Evolutionary conservation across 2,888 invertebrate species (phyloP).

Genomic region (Harpagoxenus sublaevis): DNA sequence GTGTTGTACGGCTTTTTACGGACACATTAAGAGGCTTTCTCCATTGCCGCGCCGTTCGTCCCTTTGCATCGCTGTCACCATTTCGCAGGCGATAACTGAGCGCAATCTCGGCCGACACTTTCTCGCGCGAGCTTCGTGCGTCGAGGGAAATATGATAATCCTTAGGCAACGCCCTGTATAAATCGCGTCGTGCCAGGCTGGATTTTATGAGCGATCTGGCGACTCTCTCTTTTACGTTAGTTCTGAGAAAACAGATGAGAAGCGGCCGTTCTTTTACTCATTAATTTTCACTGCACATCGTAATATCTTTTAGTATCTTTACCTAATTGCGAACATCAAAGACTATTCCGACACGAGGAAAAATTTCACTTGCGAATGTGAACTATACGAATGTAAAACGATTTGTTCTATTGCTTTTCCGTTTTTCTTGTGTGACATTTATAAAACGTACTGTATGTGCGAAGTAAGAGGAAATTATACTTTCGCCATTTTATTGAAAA

Average conservation of each 20-base stretch:
- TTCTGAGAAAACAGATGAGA: not conserved
- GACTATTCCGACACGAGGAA: not conserved
- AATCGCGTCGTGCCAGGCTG: slow-evolving; percentile 60
- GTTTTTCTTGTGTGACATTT: slow-evolving; percentile 38
- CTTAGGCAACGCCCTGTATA: slow-evolving; percentile 56
- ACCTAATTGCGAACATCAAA: not conserved
- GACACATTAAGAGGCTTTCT: slow-evolving; percentile 65
- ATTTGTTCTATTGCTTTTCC: not conserved
- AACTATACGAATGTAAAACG: not conserved
- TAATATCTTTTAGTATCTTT: not conserved
- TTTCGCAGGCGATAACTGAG: slow-evolving; percentile 68
- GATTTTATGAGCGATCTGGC: slow-evolving; percentile 59
- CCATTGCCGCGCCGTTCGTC: slow-evolving; percentile 32
- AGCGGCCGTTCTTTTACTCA: not conserved
- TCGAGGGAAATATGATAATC: slow-evolving; percentile 72
- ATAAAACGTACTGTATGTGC: not conserved
- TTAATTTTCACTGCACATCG: slow-evolving; percentile 10
- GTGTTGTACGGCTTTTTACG: slow-evolving; percentile 43
- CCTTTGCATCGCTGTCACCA: slow-evolving; percentile 42
- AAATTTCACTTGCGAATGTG: not conserved
- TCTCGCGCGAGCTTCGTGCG: slow-evolving; percentile 61
- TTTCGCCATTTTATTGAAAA: not conserved
- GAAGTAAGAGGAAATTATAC: not conserved
- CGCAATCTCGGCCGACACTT: slow-evolving; percentile 69
- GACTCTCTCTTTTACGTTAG: slow-evolving; percentile 29